phyloP scores from a whole-genome alignment of 2,113 vertebrate genomes.

The Lagopus muta region DNA sequence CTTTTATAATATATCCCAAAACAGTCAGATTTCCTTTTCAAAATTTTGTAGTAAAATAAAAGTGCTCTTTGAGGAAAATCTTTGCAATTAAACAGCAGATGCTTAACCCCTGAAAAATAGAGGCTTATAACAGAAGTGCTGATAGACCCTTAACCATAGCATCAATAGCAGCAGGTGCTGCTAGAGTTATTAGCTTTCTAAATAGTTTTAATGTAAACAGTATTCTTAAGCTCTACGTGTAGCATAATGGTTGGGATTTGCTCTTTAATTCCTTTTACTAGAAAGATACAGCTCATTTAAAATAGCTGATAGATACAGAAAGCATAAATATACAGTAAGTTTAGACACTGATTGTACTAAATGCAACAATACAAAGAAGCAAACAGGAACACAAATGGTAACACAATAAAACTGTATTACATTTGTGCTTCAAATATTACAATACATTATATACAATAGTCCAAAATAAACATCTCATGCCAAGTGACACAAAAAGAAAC shows the following conservation, averaged over 20 bases:
- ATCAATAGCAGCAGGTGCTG: conserved; percentile 69
- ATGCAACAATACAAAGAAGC: conserved; percentile 87
- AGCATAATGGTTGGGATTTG: conserved; percentile 77
- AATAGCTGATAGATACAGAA: conserved; percentile 84
- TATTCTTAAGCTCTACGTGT: conserved; percentile 76
- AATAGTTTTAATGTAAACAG: conserved; percentile 75
- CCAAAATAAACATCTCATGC: conserved; percentile 99
- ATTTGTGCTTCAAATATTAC: conserved; percentile 99
- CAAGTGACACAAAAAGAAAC: conserved; percentile 88
- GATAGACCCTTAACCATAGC: conserved; percentile 67
- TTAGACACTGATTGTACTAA: conserved; percentile 87
- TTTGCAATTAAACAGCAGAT: conserved; percentile 76
- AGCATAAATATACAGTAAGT: conserved; percentile 84
- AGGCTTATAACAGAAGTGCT: conserved; percentile 70
- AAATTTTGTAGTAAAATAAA: conserved; percentile 78
- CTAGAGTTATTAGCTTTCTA: conserved; percentile 70
- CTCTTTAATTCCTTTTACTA: conserved; percentile 82
- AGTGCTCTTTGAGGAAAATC: conserved; percentile 77
- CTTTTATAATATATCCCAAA: conserved; percentile 68
- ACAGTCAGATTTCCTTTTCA: conserved; percentile 70
- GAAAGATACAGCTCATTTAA: conserved; percentile 86
- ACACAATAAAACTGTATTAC: conserved; percentile 99
- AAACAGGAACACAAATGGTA: conserved; percentile 86
- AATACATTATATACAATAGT: conserved; percentile 97
- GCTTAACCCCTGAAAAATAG: conserved; percentile 80